Conservation (phyloP, 2,113 vertebrate species). For the Microtus oregoni region DNA sequence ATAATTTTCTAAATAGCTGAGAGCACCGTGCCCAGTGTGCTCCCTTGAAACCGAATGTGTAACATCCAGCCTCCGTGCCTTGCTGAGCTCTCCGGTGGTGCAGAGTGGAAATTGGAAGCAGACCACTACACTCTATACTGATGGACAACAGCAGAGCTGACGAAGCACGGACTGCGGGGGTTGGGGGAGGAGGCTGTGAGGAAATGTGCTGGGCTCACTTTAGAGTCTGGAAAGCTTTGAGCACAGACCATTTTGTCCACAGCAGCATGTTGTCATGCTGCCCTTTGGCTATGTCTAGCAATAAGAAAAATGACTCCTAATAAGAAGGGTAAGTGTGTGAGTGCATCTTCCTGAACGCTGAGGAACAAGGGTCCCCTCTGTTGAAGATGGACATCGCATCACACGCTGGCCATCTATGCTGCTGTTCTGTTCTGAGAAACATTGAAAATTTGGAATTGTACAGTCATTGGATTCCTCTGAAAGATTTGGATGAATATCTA, state of each 20-base stretch:
- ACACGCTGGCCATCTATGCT: background rate
- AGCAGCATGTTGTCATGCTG: conserved; percentile 28
- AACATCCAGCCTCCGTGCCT: background rate
- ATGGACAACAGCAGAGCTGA: conserved; percentile 61
- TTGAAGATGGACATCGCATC: background rate
- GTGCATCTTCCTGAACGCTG: background rate
- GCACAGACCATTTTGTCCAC: conserved; percentile 47
- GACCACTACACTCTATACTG: background rate
- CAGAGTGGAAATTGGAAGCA: conserved; percentile 56
- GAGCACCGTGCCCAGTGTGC: conserved; percentile 31
- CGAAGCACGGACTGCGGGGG: background rate
- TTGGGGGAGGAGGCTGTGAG: background rate
- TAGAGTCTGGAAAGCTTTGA: conserved; percentile 42
- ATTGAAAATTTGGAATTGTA: background rate
- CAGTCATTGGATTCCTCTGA: background rate
- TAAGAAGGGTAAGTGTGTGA: background rate
- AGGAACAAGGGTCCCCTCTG: background rate
- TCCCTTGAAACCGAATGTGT: conserved; percentile 8
- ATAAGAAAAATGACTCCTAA: conserved; percentile 10
- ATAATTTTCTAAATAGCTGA: conserved; percentile 64
- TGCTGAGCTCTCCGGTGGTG: conserved; percentile 1
- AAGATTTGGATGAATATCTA: background rate
- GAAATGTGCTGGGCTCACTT: conserved; percentile 44
- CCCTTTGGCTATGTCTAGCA: conserved; percentile 39
- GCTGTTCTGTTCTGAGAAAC: background rate